Evolutionary conservation across 2,113 vertebrate species (phyloP), one percentile per base, ranked within the genome.

Genomic region (Mormyrus iriodes): DNA sequence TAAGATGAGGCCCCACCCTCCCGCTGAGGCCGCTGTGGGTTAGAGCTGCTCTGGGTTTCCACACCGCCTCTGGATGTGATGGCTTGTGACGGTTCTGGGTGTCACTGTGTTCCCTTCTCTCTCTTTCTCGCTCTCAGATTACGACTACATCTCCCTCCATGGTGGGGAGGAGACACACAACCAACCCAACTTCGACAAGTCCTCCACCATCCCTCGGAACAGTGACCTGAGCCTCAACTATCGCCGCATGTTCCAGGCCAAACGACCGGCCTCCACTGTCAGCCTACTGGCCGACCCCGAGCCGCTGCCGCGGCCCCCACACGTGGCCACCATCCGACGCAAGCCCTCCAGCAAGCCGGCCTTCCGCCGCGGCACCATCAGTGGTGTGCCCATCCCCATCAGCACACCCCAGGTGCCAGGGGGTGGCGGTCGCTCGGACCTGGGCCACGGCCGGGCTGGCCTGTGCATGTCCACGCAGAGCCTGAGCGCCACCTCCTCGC

Each of bases 191-290:
- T 96, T 96, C 2, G 96, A 97, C 94, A 95, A 94, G 89, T 97
- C 96, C 12, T 96, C 95, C 3, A 97, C 96, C 4, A 95, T 97
- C 88, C 96, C 96, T 0, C 93, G 96, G 82, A 96, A 97, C 94
- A 97, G 96, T 0, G 96, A 97, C 90, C 94, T 97, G 52, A 91
- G 94, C 65, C 90, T 94, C 85, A 95, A 96, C 92, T 97, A 94
- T 93, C 91, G 95, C 73, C 95, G 95, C 91, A 95, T 97, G 21
- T 94, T 95, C 42, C 96, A 96, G 90, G 95, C 92, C 90, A 95
- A 96, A 79, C 95, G 96, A 0, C 96, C 96, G 0, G 92, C 94
- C 1, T 97, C 96, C 52, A 96, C 96, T 0, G 96, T 96, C 90
- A 97, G 95, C 93, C 94, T 97, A 3, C 49, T 96, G 91, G 95